phyloP scores from a whole-genome alignment of 2,797 vertebrate genomes.

The Phalloptychus januarius region DNA sequence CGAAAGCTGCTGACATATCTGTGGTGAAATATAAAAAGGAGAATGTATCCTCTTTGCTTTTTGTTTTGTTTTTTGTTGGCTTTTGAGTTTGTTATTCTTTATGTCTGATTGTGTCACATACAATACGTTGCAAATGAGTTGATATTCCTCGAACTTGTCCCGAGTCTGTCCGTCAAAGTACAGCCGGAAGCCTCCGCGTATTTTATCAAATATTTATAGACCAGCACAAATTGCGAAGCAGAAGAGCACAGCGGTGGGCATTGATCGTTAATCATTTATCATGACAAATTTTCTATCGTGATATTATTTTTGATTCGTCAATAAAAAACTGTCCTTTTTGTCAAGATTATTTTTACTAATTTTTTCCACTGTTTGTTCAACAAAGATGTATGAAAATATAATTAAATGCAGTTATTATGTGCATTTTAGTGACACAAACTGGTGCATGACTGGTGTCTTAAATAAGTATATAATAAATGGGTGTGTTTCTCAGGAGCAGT shows the following conservation, averaged over 20 bases:
- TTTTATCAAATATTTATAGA: not conserved
- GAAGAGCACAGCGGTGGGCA: not conserved
- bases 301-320: too few relatives aligned
- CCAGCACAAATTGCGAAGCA: not conserved
- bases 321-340: too few relatives aligned
- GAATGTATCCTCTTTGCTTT: not conserved
- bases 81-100: not conserved
- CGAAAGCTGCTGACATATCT: constrained; percentile 2
- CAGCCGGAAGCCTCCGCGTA: not conserved
- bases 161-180: not conserved
- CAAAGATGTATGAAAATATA: too few relatives aligned
- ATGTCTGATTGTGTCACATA: not conserved
- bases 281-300: too few relatives aligned
- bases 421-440: too few relatives aligned
- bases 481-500: too few relatives aligned
- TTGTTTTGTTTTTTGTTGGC: not conserved
- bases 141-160: not conserved
- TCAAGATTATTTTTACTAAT: too few relatives aligned
- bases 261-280: too few relatives aligned
- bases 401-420: too few relatives aligned
- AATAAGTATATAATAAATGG: too few relatives aligned
- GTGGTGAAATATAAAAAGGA: not conserved
- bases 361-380: too few relatives aligned
- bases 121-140: not conserved
- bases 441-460: too few relatives aligned